These are phyloP conservation scores for Hydrophis major DNA, from an alignment of 2,797 vertebrate species.

Conservation along the genomic window DNA sequence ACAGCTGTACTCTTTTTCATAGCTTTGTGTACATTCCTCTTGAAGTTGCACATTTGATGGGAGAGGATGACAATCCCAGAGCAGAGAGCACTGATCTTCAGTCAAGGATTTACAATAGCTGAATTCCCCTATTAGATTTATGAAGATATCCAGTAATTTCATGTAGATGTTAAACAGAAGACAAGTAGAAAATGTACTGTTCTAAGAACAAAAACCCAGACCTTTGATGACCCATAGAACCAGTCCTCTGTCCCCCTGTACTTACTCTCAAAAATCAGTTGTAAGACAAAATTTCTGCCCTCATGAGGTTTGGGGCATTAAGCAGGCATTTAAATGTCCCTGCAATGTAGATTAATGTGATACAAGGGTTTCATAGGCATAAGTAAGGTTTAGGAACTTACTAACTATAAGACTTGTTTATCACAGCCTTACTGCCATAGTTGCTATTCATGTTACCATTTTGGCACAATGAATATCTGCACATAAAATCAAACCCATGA, in stretches of 20 bases:
- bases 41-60: background rate
- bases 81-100: background rate
- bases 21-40: background rate
- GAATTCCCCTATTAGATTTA: background rate
- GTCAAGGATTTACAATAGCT: background rate
- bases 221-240: background rate
- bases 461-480: background rate
- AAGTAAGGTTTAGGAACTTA: background rate
- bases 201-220: background rate
- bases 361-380: background rate
- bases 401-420: background rate
- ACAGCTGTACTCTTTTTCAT: background rate
- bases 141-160: background rate
- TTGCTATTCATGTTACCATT: background rate
- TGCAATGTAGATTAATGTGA: background rate
- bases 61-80: background rate
- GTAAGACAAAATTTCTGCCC: background rate
- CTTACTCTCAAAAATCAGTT: background rate
- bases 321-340: background rate
- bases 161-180: background rate
- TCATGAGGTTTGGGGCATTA: too few relatives aligned
- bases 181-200: background rate
- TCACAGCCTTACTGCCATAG: background rate
- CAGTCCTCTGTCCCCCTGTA: background rate
- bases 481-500: background rate